These are phyloP conservation scores for Calameuta pallipes DNA, from an alignment of 2,888 invertebrate genomes.

Conservation along the genomic window DNA sequence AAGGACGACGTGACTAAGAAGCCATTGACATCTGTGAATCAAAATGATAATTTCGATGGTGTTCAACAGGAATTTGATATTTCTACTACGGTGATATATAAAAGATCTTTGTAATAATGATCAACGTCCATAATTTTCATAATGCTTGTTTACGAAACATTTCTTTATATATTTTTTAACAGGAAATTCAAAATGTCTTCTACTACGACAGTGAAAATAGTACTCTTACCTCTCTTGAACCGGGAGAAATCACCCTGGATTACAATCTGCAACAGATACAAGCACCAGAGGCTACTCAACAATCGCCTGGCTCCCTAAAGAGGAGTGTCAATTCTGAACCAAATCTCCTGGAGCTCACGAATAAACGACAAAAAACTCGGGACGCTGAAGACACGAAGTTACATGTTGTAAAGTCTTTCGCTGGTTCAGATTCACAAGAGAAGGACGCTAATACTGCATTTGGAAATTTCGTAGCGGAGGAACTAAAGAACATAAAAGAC, in stretches of 20 bases:
- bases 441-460: conserved; percentile 17
- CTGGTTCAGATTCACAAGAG: conserved; percentile 12
- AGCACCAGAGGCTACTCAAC: conserved; percentile 10
- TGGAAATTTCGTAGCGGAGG: conserved; percentile 18
- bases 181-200: conserved; percentile 22
- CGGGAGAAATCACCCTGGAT: conserved; percentile 21
- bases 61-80: conserved; percentile 12
- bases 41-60: conserved; percentile 10
- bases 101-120: background rate
- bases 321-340: conserved; percentile 6
- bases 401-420: conserved; percentile 9
- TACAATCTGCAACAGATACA: conserved; percentile 17
- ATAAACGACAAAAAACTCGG: conserved; percentile 12
- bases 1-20: conserved; percentile 23
- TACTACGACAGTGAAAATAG: conserved; percentile 24
- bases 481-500: conserved; percentile 18
- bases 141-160: background rate
- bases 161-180: background rate
- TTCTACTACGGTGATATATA: conserved; percentile 11
- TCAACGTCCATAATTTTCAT: background rate
- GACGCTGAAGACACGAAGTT: conserved; percentile 13
- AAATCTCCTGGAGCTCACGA: conserved; percentile 15
- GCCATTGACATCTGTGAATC: conserved; percentile 11
- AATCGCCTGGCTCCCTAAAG: conserved; percentile 8
- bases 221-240: conserved; percentile 18